Evolutionary conservation across 2,888 invertebrate genomes (phyloP).

Genomic region (Rhodophaea formosa): DNA sequence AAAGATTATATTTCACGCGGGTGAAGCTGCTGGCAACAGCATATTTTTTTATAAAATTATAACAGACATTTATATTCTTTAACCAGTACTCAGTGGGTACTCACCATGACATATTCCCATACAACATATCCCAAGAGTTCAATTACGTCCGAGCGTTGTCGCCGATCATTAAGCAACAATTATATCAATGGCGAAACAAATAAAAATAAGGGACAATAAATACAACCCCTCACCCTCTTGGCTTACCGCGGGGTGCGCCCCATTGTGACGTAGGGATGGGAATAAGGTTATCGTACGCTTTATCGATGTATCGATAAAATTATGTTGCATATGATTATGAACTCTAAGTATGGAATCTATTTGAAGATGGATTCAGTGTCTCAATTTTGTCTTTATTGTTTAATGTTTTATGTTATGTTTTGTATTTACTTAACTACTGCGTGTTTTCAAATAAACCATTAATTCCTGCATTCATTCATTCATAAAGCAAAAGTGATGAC

Average conservation of each 20-base stretch:
- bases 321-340: slow-evolving; percentile 34
- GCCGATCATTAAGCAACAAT: slow-evolving; percentile 67
- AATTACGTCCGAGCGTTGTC: slow-evolving; percentile 24
- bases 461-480: too few species aligned
- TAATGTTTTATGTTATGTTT: too few species aligned
- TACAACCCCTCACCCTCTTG: slow-evolving; percentile 50
- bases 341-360: slow-evolving; percentile 33
- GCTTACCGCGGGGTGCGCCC: slow-evolving; percentile 56
- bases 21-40: too few species aligned
- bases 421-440: too few species aligned
- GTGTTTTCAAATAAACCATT: too few species aligned
- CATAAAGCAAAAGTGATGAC: too few species aligned
- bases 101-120: slow-evolving; percentile 4
- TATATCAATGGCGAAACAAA: slow-evolving; percentile 63
- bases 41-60: too few species aligned
- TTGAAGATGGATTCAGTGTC: too few species aligned
- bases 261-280: slow-evolving; percentile 50
- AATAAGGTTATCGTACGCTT: slow-evolving; percentile 4
- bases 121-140: slow-evolving; percentile 8
- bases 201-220: slow-evolving; percentile 75
- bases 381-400: too few species aligned
- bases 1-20: too few species aligned
- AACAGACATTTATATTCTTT: too few species aligned
- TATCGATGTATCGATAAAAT: slow-evolving; percentile 44
- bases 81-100: too few species aligned